phyloP scores from a whole-genome alignment of 1,140 invertebrate species.

The Piezodorus guildinii region DNA sequence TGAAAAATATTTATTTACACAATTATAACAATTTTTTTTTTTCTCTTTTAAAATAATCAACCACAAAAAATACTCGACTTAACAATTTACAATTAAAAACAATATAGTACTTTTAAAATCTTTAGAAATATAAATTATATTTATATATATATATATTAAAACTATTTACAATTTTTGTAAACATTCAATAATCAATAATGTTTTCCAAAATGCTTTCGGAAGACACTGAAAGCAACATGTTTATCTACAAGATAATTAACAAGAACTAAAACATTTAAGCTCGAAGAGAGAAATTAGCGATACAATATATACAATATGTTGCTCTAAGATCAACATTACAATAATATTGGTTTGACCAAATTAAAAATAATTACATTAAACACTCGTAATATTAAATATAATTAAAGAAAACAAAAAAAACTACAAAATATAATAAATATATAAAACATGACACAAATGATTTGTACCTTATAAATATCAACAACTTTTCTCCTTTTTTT shows the following conservation, averaged over 20 bases:
- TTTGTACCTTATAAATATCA: slow-evolving; percentile 9
- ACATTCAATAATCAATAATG: neutral
- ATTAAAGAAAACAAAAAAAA: neutral
- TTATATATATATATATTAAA: slow-evolving; percentile 4
- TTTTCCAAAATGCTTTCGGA: neutral
- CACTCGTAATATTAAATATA: neutral
- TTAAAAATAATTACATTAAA: neutral
- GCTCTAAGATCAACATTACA: neutral
- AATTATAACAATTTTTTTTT: slow-evolving; percentile 17
- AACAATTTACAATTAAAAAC: slow-evolving; percentile 17
- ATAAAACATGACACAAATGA: slow-evolving; percentile 8
- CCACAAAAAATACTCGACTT: neutral
- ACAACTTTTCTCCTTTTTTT: slow-evolving; percentile 8
- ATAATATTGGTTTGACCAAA: slow-evolving; percentile 13
- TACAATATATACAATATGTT: neutral
- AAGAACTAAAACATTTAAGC: slow-evolving; percentile 4
- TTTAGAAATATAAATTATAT: slow-evolving; percentile 19
- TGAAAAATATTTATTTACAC: slow-evolving; percentile 10
- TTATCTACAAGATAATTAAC: neutral
- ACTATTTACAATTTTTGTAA: slow-evolving; percentile 6
- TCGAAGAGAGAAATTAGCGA: neutral
- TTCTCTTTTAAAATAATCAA: neutral
- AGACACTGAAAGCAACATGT: slow-evolving; percentile 7
- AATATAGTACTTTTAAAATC: slow-evolving; percentile 10
- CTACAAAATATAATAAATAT: neutral